A percentile compares a stretch with the other conserved stretches of the same genome.
Conservation (phyloP, 2,113 vertebrate genomes). For the Felis chaus region DNA sequence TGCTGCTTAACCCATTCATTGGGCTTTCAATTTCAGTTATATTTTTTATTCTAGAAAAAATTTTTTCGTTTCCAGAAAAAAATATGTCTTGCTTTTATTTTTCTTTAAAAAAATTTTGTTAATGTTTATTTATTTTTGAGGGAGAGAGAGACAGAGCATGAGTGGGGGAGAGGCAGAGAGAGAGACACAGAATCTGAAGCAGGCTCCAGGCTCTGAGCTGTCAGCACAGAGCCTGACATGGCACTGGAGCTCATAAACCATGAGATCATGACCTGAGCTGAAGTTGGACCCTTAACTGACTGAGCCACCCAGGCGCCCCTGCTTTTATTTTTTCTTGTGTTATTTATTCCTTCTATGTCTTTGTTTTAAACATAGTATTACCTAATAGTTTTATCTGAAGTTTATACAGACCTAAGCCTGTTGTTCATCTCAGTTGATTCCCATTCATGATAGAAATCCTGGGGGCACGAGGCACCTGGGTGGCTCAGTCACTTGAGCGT, state of each 20-base stretch:
- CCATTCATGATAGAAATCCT: not conserved
- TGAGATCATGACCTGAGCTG: no score
- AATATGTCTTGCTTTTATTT: not conserved
- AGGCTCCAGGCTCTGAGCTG: no score
- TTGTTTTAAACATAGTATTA: not conserved
- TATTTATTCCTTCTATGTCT: not conserved
- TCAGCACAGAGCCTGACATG: no score
- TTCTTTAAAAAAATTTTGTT: no score
- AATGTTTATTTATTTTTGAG: no score
- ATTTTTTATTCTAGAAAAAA: not conserved
- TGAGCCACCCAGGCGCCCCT: not conserved
- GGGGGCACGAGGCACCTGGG: not conserved
- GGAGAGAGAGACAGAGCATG: no score
- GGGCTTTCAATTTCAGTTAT: not conserved
- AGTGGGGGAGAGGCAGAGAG: no score
- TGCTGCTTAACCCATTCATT: not conserved
- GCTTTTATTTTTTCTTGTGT: not conserved
- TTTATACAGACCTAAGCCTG: not conserved
- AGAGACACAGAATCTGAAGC: no score
- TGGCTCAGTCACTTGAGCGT: no score
- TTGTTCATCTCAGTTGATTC: not conserved
- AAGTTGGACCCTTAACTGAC: no score
- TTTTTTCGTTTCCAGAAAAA: slow-evolving; percentile 40
- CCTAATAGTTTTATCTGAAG: not conserved
- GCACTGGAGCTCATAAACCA: no score